Evolutionary conservation across 2,113 vertebrate genomes (phyloP), one percentile per base, ranked within the genome.

Genomic region (Callospermophilus lateralis): DNA sequence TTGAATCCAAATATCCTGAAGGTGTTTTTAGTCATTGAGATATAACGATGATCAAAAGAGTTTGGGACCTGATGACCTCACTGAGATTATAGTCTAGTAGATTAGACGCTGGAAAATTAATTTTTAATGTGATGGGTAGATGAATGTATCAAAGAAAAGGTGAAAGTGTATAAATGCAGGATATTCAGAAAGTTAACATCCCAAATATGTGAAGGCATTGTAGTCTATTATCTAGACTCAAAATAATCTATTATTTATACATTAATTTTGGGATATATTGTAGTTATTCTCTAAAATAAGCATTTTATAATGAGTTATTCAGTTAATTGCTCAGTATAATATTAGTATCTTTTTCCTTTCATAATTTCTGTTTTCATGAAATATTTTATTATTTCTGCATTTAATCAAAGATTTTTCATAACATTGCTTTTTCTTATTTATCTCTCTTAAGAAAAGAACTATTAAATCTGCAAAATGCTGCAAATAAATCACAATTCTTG

Each of bases 311-410:
- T 70, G 24, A 2, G 2, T 63, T 74, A 0, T 30, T 85, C 17
- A 73, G 55, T 79, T 93, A 93, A 58, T 58, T 77, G 20, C 37
- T 32, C 28, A 81, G 26, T 37, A 16, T 19, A 84, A 84, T 72
- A 87, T 74, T 84, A 61, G 61, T 48, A 3, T 84, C 19, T 85
- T 92, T 92, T 80, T 45, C 22, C 77, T 81, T 92, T 78, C 26
- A 89, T 48, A 80, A 58, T 92, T 96, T 94, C 2, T 87, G 12
- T 9, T 63, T 89, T 92, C 11, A 37, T 84, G 19, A 77, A 42
- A 28, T 72, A 81, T 89, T 85, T 93, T n/a, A 90, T 74, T 89
- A 67, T 92, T 89, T 77, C 19, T 63, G 4, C 30, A 92, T 86
- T 90, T n/a, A 84, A 34, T 61, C 22, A 86, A 87, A 76, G 42